A percentile compares a stretch with the other conserved stretches of the same genome.
phyloP scores from a whole-genome alignment of 2,113 vertebrate species.

The Anser brachyrhynchus region DNA sequence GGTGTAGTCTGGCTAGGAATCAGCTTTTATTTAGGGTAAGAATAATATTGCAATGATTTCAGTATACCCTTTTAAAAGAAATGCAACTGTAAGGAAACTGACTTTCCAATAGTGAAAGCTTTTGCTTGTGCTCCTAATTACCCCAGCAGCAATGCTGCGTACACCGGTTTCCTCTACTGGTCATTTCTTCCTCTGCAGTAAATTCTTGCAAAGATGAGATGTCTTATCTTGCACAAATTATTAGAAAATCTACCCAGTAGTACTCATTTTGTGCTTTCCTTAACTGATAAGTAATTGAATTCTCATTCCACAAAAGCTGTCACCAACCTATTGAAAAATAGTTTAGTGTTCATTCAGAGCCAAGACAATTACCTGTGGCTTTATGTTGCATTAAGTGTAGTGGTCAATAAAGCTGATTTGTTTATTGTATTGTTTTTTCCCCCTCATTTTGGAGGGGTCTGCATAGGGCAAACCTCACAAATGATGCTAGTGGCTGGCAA shows the following conservation, averaged over 20 bases:
- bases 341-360: background rate
- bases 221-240: background rate
- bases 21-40: background rate
- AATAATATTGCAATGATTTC: background rate
- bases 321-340: background rate
- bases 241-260: background rate
- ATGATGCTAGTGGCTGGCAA: no score
- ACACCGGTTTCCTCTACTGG: background rate
- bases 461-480: no score
- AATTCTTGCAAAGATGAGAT: background rate
- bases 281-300: background rate
- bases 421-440: background rate
- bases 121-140: background rate
- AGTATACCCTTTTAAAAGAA: background rate
- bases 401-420: background rate
- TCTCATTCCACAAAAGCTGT: background rate
- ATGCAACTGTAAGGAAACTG: background rate
- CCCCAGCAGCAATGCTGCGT: background rate
- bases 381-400: background rate
- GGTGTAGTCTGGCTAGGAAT: background rate
- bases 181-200: background rate
- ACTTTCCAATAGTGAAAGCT: background rate
- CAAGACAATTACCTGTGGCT: background rate
- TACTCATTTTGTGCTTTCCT: background rate
- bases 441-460: background rate